phyloP scores from a whole-genome alignment of 2,113 vertebrate species.

The Lasiurus borealis region DNA sequence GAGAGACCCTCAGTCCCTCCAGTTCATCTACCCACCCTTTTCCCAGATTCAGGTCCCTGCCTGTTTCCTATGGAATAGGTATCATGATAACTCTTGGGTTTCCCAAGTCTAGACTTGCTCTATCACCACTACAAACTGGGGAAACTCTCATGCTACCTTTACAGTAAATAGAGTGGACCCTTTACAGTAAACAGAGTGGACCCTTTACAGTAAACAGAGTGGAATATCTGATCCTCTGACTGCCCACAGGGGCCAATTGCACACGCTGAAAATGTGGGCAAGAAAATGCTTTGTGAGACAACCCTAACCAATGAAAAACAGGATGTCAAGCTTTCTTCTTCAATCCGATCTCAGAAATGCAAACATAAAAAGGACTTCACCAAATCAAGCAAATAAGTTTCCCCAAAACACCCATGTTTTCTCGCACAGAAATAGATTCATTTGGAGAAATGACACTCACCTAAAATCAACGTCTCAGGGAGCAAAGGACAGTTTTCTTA shows the following conservation, averaged over 20 bases:
- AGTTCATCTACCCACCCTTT: neutral
- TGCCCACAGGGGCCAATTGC: neutral
- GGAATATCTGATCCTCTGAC: neutral
- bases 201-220: no score
- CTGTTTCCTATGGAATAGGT: neutral
- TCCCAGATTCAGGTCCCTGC: no score
- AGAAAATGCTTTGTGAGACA: neutral
- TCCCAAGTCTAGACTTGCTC: neutral
- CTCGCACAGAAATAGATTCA: neutral
- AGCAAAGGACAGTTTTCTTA: neutral
- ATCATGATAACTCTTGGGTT: neutral
- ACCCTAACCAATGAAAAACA: neutral
- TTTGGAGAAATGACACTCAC: neutral
- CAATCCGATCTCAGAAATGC: neutral
- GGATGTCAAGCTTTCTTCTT: neutral
- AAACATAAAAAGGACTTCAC: neutral
- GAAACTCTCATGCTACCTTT: neutral
- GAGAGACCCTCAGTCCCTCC: neutral
- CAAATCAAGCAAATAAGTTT: neutral
- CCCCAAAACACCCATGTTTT: neutral
- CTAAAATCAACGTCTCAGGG: neutral
- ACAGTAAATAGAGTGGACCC: neutral
- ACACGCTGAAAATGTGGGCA: neutral
- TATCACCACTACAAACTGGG: neutral
- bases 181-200: no score